Percentiles rank a stretch among this genome's conserved stretches.
phyloP scores from a whole-genome alignment of 2,888 invertebrate genomes.

The Lathronympha strigana region DNA sequence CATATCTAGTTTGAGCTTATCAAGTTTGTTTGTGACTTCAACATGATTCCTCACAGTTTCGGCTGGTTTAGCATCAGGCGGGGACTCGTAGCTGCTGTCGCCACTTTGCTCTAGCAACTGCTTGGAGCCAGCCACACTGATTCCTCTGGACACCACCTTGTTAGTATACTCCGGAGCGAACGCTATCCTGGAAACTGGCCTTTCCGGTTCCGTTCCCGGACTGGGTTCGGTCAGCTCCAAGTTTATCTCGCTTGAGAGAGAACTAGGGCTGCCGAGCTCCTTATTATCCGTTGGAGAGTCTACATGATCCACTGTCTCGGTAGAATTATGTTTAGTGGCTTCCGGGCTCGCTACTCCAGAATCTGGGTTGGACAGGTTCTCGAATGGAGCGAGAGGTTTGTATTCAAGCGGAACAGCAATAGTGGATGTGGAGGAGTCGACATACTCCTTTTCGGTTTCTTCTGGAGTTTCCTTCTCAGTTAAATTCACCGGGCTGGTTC shows the following conservation, averaged over 20 bases:
- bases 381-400: constrained; percentile 70
- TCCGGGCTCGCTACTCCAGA: constrained; percentile 84
- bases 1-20: constrained; percentile 69
- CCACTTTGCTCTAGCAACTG: constrained; percentile 70
- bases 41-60: constrained; percentile 60
- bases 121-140: constrained; percentile 70
- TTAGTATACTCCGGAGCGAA: constrained; percentile 74
- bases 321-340: constrained; percentile 82
- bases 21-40: constrained; percentile 57
- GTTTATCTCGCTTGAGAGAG: constrained; percentile 83
- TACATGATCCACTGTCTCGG: constrained; percentile 78
- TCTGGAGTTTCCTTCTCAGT: constrained; percentile 84
- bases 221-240: constrained; percentile 71
- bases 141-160: constrained; percentile 72
- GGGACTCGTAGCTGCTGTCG: constrained; percentile 69
- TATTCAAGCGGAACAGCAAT: constrained; percentile 69
- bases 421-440: constrained; percentile 69
- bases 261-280: constrained; percentile 75
- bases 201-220: constrained; percentile 60
- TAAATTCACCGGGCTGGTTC: constrained; percentile 75
- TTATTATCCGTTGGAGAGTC: constrained; percentile 76
- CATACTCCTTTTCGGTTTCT: constrained; percentile 83
- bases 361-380: constrained; percentile 77
- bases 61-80: constrained; percentile 59
- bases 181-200: constrained; percentile 66